Evolutionary conservation across 2,888 invertebrate genomes (phyloP).

Genomic region (Epinotia ramella): DNA sequence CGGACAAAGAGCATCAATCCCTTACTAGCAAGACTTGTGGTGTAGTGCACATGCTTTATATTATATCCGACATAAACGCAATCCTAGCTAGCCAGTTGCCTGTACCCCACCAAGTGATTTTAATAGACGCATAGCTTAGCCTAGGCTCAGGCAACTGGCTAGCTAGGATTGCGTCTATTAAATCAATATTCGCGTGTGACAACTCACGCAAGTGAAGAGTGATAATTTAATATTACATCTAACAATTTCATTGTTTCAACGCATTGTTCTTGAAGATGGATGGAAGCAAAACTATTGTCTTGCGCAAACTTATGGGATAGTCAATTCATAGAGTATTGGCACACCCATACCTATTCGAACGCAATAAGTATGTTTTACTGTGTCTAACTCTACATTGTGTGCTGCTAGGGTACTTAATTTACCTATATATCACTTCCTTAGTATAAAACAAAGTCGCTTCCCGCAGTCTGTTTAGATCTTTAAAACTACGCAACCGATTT

Average conservation of each 20-base stretch:
- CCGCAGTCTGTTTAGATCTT: too few relatives aligned
- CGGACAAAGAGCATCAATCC: too few relatives aligned
- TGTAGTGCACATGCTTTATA: too few relatives aligned
- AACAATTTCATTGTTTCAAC: constrained; percentile 18
- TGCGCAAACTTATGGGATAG: constrained; percentile 31
- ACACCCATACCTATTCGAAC: constrained; percentile 16
- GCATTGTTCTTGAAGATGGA: constrained; percentile 31
- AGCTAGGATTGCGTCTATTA: background rate
- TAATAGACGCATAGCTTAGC: too few relatives aligned
- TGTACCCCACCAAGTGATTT: background rate
- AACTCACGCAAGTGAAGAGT: constrained; percentile 3
- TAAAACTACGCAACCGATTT: too few relatives aligned
- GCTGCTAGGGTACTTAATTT: too few relatives aligned
- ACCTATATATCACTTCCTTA: too few relatives aligned
- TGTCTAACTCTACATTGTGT: background rate
- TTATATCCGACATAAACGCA: too few relatives aligned
- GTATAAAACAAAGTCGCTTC: too few relatives aligned
- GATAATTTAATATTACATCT: constrained; percentile 22
- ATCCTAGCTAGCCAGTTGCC: background rate
- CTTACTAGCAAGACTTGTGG: too few relatives aligned
- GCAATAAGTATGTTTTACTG: background rate
- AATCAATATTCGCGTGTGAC: background rate
- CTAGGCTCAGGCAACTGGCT: too few relatives aligned
- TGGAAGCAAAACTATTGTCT: constrained; percentile 32
- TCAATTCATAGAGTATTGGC: constrained; percentile 30